phyloP scores from a whole-genome alignment of 2,113 vertebrate genomes.

The Toxotes chatareus region DNA sequence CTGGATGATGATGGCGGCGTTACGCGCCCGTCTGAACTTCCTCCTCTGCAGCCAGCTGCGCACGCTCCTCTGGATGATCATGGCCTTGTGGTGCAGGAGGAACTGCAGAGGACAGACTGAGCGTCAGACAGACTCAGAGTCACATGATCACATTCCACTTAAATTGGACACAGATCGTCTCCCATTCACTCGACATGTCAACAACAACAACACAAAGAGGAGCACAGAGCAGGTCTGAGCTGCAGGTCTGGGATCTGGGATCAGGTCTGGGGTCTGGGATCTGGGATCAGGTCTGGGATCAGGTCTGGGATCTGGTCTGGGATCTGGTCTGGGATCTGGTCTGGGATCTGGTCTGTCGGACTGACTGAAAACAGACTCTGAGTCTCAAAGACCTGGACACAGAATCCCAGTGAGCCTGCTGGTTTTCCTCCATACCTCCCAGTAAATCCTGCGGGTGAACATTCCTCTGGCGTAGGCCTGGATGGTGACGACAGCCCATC shows the following conservation, averaged over 20 bases:
- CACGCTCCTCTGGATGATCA: constrained; percentile 87
- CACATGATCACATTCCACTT: constrained; percentile 30
- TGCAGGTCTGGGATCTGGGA: too few relatives aligned
- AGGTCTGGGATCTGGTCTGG: too few relatives aligned
- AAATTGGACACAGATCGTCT: constrained; percentile 3
- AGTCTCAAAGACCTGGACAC: too few relatives aligned
- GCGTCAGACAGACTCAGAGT: neutral
- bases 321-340: too few relatives aligned
- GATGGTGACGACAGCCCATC: constrained; percentile 84
- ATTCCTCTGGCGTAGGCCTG: constrained; percentile 91
- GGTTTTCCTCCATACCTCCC: constrained; percentile 82
- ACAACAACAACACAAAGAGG: neutral
- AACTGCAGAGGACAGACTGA: constrained; percentile 79
- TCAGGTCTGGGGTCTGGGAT: too few relatives aligned
- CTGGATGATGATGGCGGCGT: constrained; percentile 89
- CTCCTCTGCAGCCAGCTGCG: constrained; percentile 89
- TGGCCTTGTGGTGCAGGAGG: constrained; percentile 90
- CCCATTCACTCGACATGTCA: neutral
- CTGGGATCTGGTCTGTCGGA: too few relatives aligned
- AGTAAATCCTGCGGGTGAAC: constrained; percentile 89
- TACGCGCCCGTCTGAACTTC: constrained; percentile 72
- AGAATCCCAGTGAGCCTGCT: too few relatives aligned
- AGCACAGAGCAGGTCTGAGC: neutral
- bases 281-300: too few relatives aligned
- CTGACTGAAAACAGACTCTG: too few relatives aligned